phyloP scores from a whole-genome alignment of 2,888 invertebrate genomes.

The Stictocephala bisonia region DNA sequence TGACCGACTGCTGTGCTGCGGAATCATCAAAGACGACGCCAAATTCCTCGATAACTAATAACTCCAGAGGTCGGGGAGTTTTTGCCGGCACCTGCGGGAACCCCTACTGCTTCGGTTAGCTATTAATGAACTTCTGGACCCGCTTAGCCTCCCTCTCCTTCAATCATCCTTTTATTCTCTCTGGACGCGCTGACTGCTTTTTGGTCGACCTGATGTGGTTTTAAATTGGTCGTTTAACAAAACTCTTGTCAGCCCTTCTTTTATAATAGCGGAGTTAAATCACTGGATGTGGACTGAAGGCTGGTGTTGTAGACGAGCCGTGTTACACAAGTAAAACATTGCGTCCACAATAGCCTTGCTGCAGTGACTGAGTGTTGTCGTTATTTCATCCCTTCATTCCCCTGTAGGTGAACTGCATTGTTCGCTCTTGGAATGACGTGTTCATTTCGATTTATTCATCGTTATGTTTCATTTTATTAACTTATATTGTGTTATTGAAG shows the following conservation, averaged over 20 bases:
- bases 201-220: conserved; percentile 31
- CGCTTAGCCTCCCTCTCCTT: conserved; percentile 30
- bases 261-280: conserved; percentile 35
- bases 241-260: conserved; percentile 33
- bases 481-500: too few species aligned
- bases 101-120: conserved; percentile 24
- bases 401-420: too few species aligned
- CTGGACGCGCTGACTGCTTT: conserved; percentile 25
- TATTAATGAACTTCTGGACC: conserved; percentile 38
- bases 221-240: conserved; percentile 40
- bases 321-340: too few species aligned
- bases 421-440: too few species aligned
- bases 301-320: too few species aligned
- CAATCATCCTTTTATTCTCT: conserved; percentile 40
- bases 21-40: conserved; percentile 37
- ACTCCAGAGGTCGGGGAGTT: not conserved
- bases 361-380: too few species aligned
- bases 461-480: too few species aligned
- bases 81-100: conserved; percentile 30
- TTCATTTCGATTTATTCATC: too few species aligned
- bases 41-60: conserved; percentile 41
- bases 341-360: too few species aligned
- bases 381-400: too few species aligned
- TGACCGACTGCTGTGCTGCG: too few species aligned
- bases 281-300: too few species aligned